Evolutionary conservation across 2,113 vertebrate species (phyloP).

Genomic region (Hiodon alosoides): DNA sequence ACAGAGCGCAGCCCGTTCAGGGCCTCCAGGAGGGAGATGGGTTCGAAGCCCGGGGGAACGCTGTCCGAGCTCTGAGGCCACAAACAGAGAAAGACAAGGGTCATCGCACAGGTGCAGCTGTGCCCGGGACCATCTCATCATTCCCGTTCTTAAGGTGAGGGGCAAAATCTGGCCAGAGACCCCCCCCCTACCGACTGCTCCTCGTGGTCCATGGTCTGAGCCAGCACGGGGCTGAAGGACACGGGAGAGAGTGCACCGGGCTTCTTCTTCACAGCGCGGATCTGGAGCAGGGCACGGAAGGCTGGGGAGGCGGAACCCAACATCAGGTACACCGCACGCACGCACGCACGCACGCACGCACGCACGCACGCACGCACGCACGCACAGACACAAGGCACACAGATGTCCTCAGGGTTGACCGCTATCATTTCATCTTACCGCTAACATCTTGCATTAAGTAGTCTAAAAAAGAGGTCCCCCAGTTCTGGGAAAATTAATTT

Average conservation of each 20-base stretch:
- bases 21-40: conserved; percentile 90
- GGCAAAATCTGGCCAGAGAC: background rate
- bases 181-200: conserved; percentile 77
- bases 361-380: no score
- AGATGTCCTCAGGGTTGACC: no score
- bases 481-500: no score
- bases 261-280: conserved; percentile 94
- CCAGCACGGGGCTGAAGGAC: conserved; percentile 93
- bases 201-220: conserved; percentile 90
- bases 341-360: no score
- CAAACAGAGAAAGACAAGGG: background rate
- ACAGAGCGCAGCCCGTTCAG: conserved; percentile 82
- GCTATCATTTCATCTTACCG: no score
- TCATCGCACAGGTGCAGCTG: background rate
- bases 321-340: background rate
- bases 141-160: no score
- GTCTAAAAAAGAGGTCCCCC: no score
- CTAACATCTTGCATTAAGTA: no score
- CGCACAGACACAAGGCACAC: no score
- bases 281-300: conserved; percentile 95
- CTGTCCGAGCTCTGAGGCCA: conserved; percentile 78
- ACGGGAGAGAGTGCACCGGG: conserved; percentile 85
- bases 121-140: background rate
- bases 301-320: conserved; percentile 55
- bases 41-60: conserved; percentile 89